Conservation (phyloP, 2,888 invertebrate genomes). For the Ctena decussata region DNA sequence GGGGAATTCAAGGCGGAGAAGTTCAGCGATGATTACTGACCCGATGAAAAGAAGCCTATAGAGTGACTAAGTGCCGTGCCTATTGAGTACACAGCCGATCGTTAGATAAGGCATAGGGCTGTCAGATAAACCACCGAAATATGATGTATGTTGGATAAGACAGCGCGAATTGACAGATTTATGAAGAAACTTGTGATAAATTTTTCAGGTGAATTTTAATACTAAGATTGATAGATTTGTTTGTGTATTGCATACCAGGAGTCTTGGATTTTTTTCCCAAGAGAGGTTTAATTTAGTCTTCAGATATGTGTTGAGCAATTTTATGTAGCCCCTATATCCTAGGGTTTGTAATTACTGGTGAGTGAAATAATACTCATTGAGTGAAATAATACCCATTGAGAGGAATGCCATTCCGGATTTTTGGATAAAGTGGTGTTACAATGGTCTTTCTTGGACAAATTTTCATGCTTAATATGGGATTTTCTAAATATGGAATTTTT, state of each 20-base stretch:
- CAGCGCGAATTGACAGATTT: slow-evolving; percentile 50
- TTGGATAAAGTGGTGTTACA: too few species aligned
- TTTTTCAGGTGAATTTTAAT: slow-evolving; percentile 35
- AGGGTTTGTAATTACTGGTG: too few species aligned
- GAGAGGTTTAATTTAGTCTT: too few species aligned
- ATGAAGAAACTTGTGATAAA: slow-evolving; percentile 42
- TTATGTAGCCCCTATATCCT: too few species aligned
- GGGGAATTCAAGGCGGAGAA: slow-evolving; percentile 55
- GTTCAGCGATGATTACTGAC: slow-evolving; percentile 64
- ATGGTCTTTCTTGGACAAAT: too few species aligned
- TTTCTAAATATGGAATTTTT: too few species aligned
- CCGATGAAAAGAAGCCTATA: slow-evolving; percentile 62
- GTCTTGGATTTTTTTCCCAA: background rate
- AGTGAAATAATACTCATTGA: too few species aligned
- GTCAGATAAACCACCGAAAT: slow-evolving; percentile 56
- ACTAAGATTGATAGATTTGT: background rate
- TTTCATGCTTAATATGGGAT: too few species aligned
- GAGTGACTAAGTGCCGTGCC: slow-evolving; percentile 63
- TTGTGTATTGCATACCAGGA: background rate
- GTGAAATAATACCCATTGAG: too few species aligned
- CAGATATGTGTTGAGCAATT: too few species aligned
- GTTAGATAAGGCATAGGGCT: slow-evolving; percentile 41
- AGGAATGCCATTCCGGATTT: too few species aligned
- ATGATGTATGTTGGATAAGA: slow-evolving; percentile 54
- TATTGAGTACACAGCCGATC: slow-evolving; percentile 57